Evolutionary conservation across 1,140 invertebrate genomes (phyloP), one percentile per base, ranked within the genome.

Genomic region (Mya arenaria): DNA sequence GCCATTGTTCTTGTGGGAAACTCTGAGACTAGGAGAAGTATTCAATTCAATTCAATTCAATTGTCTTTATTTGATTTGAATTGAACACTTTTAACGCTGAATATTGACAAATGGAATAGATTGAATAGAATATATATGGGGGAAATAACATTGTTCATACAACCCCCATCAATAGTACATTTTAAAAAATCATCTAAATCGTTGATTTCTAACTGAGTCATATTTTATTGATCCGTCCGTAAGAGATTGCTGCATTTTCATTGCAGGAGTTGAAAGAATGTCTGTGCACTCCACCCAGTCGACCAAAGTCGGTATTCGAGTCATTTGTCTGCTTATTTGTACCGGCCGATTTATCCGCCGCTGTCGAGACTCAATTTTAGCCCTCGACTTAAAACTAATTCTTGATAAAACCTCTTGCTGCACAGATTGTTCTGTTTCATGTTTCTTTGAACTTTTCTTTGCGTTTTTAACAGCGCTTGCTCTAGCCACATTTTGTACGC

Each of bases 161-260:
- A n/a, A n/a, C n/a, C n/a, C n/a, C n/a, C n/a, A n/a, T n/a, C n/a
- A n/a, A n/a, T n/a, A n/a, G n/a, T n/a, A 52, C 25, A 23, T 1
- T 52, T 17, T 52, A 52, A 52, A 2, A 23, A 1, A 1, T 52
- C 2, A 23, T 72, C 39, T 72, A 58, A 34, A 75, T 48, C 73
- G 13, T 48, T 39, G n/a, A 65, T 80, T 80, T 58, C 23, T 68
- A 32, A 80, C 66, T n/a, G 28, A 56, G 32, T 80, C 77, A 58
- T 32, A 62, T 44, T 71, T 71, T 3, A 71, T 28, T 17, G n/a
- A n/a, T 13, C 41, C n/a, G 13, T 69, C 30, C 39, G 41, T 41
- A 4, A 80, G 23, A 68, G 56, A 68, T 28, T 36, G 58, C 34
- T 80, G 75, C 75, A 68, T 79, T 58, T 56, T 56, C 66, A 80